Evolutionary conservation across 1,140 invertebrate genomes (phyloP).

Genomic region (Chironomus tepperi): DNA sequence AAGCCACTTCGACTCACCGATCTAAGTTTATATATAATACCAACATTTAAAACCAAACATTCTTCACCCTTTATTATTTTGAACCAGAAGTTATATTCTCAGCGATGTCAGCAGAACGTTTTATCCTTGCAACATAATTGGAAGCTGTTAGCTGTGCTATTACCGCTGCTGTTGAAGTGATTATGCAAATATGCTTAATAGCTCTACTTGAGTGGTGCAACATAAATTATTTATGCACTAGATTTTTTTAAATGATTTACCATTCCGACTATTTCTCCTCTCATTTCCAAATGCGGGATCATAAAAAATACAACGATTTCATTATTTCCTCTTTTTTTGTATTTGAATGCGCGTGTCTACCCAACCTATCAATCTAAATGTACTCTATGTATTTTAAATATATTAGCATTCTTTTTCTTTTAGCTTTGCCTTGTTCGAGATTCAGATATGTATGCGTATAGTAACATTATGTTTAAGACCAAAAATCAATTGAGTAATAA

Average conservation of each 20-base stretch:
- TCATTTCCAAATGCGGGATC: not conserved
- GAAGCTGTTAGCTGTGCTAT: not conserved
- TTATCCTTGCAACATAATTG: not conserved
- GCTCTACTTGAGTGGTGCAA: constrained; percentile 4
- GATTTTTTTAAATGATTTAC: not conserved
- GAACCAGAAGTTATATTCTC: too few species aligned
- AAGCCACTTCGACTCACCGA: too few species aligned
- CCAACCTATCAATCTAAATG: too few species aligned
- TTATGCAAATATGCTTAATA: constrained; percentile 9
- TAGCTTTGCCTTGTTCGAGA: too few species aligned
- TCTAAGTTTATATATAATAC: too few species aligned
- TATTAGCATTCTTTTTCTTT: too few species aligned
- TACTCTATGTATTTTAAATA: too few species aligned
- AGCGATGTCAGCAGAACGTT: not conserved
- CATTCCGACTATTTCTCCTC: not conserved
- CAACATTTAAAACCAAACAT: too few species aligned
- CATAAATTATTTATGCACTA: not conserved
- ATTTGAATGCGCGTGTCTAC: too few species aligned
- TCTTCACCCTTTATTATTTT: too few species aligned
- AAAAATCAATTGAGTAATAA: constrained; percentile 11
- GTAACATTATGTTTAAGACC: not conserved
- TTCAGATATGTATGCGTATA: not conserved
- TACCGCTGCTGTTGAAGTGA: not conserved
- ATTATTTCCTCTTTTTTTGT: not conserved
- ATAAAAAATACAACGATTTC: not conserved